Conservation (phyloP, 1,140 invertebrate species). For the Drosophila arizonae region DNA sequence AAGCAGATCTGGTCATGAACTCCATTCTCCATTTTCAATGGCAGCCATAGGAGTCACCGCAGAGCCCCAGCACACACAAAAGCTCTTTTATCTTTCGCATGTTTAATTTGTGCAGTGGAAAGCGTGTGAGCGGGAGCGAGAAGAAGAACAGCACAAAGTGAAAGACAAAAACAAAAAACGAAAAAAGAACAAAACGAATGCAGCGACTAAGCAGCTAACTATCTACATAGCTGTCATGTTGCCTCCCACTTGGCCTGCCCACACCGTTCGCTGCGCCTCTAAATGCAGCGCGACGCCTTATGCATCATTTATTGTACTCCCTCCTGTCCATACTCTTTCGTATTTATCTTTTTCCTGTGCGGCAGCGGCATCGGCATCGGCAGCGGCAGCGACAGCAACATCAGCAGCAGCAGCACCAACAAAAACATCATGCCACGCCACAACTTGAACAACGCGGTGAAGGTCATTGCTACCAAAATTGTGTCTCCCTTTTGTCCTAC, state of each 20-base stretch:
- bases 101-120: constrained; percentile 66
- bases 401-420: constrained; percentile 46
- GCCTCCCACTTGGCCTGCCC: constrained; percentile 5
- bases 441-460: constrained; percentile 82
- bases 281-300: constrained; percentile 51
- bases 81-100: constrained; percentile 75
- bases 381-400: constrained; percentile 34
- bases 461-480: constrained; percentile 83
- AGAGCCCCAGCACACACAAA: constrained; percentile 44
- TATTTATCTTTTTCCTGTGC: constrained; percentile 53
- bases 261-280: constrained; percentile 1
- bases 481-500: constrained; percentile 83
- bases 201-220: constrained; percentile 40
- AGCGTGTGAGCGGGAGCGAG: constrained; percentile 2
- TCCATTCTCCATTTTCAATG: constrained; percentile 81
- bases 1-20: constrained; percentile 63
- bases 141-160: not conserved
- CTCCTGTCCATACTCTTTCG: not conserved
- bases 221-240: constrained; percentile 17
- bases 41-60: constrained; percentile 58
- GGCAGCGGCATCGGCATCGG: constrained; percentile 34
- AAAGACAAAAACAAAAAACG: not conserved
- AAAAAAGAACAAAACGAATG: constrained; percentile 40
- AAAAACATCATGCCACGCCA: constrained; percentile 54
- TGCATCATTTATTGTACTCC: constrained; percentile 64